A percentile compares a stretch with the other conserved stretches of the same genome.
phyloP scores from a whole-genome alignment of 2,113 vertebrate genomes.

The Nanorana parkeri region DNA sequence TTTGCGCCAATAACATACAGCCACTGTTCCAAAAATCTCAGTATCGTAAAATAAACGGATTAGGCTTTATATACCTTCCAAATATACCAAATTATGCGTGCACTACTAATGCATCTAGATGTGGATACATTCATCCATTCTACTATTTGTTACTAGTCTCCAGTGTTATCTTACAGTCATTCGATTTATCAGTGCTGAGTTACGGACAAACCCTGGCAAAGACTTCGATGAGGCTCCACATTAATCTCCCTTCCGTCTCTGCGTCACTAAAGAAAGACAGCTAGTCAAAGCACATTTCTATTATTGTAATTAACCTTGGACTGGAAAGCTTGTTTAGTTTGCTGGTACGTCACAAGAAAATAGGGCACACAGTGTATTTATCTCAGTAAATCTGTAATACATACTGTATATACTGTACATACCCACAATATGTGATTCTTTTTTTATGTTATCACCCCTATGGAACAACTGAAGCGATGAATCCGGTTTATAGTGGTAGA shows the following conservation, averaged over 20 bases:
- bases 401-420: too few species aligned
- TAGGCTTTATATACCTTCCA: too few species aligned
- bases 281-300: slow-evolving; percentile 24
- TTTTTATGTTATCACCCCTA: too few species aligned
- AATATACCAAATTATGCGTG: too few species aligned
- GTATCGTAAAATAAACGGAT: too few species aligned
- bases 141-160: not conserved
- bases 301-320: slow-evolving; percentile 41
- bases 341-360: not conserved
- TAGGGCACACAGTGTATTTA: not conserved
- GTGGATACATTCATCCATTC: too few species aligned
- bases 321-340: slow-evolving; percentile 11
- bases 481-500: too few species aligned
- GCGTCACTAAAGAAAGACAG: slow-evolving; percentile 18
- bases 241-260: slow-evolving; percentile 20
- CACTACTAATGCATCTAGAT: too few species aligned
- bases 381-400: not conserved
- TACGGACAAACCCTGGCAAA: not conserved
- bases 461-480: too few species aligned
- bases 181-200: not conserved
- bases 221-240: slow-evolving; percentile 13
- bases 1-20: too few species aligned
- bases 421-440: too few species aligned
- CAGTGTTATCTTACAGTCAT: not conserved
- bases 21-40: too few species aligned